These are phyloP conservation scores for Arizona elegans DNA, from an alignment of 2,113 vertebrate genomes.

Conservation along the genomic window DNA sequence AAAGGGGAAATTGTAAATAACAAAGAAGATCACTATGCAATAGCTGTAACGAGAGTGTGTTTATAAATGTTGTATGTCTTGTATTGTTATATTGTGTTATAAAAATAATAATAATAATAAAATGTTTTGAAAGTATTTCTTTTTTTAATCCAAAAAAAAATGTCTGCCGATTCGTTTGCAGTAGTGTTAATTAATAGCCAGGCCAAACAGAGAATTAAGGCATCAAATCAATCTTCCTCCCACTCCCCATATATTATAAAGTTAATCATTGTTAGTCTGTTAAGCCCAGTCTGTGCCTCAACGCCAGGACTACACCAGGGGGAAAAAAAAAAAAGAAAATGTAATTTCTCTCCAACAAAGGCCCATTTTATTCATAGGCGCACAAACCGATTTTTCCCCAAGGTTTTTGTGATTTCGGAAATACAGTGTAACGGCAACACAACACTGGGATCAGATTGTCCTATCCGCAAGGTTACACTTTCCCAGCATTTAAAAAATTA, in stretches of 20 bases:
- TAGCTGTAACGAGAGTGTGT: no score
- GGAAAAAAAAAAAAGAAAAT: neutral
- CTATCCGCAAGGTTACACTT: neutral
- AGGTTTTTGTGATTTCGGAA: neutral
- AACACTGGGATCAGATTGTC: neutral
- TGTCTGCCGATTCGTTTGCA: neutral
- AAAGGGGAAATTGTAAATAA: no score
- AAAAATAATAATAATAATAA: no score
- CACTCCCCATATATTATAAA: neutral
- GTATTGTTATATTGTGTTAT: no score
- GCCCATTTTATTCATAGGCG: neutral
- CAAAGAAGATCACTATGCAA: no score
- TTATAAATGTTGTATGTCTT: no score
- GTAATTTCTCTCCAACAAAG: neutral
- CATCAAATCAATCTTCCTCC: neutral
- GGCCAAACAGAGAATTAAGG: neutral
- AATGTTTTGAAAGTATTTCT: no score
- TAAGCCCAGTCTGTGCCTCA: neutral
- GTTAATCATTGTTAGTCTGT: neutral
- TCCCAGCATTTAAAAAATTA: neutral
- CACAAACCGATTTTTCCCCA: neutral
- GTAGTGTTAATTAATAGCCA: neutral
- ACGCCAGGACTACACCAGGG: neutral
- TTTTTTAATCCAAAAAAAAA: neutral
- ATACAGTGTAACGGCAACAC: neutral